Percentiles rank a stretch among this genome's conserved stretches.
Conservation (phyloP, 2,797 vertebrate species). For the Chaunax sp. region DNA sequence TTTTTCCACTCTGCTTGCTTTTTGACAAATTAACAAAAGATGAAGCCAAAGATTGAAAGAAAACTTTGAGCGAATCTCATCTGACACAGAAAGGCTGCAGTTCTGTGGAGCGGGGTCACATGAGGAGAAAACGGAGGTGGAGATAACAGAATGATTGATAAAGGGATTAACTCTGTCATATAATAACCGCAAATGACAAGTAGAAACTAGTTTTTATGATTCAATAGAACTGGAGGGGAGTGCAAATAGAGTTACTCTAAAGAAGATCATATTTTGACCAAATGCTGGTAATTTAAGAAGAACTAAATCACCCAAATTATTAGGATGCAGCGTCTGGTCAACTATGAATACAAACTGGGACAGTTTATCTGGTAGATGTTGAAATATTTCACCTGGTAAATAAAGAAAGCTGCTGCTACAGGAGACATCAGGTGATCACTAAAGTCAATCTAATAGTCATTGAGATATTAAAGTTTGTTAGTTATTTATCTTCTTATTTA, state of each 20-base stretch:
- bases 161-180: constrained; percentile 8
- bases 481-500: no score
- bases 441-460: background rate
- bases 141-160: constrained; percentile 18
- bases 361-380: background rate
- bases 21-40: constrained; percentile 24
- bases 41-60: constrained; percentile 8
- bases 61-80: constrained; percentile 15
- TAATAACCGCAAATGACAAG: background rate
- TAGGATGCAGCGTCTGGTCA: background rate
- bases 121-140: constrained; percentile 6
- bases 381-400: background rate
- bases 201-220: background rate
- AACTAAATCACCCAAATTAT: background rate
- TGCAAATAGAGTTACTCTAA: constrained; percentile 2
- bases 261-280: background rate
- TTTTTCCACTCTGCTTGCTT: constrained; percentile 8
- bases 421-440: background rate
- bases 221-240: background rate
- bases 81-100: constrained; percentile 2
- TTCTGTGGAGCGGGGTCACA: constrained; percentile 3
- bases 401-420: background rate
- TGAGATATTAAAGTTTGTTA: background rate
- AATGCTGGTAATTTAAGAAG: background rate
- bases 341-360: background rate